phyloP scores from a whole-genome alignment of 2,888 invertebrate genomes.

The Leptodirus hochenwartii region DNA sequence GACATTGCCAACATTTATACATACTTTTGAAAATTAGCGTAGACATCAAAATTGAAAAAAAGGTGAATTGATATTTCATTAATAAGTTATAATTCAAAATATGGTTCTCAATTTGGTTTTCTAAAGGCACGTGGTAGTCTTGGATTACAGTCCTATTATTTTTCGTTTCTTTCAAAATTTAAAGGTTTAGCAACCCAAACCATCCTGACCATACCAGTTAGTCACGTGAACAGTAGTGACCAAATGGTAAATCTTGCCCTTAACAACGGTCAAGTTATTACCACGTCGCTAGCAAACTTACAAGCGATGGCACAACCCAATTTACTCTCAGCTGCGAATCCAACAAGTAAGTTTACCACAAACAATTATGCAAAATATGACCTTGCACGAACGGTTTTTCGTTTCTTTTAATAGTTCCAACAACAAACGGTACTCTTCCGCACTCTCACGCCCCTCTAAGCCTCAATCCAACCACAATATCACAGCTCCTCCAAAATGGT shows the following conservation, averaged over 20 bases:
- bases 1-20: too few relatives aligned
- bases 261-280: slow-evolving; percentile 72
- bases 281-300: slow-evolving; percentile 63
- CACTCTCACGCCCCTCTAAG: slow-evolving; percentile 36
- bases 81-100: too few relatives aligned
- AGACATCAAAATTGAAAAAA: too few relatives aligned
- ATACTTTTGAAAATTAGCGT: too few relatives aligned
- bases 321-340: slow-evolving; percentile 26
- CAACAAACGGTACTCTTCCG: slow-evolving; percentile 41
- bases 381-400: background rate
- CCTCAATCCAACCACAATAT: slow-evolving; percentile 45
- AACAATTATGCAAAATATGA: slow-evolving; percentile 3
- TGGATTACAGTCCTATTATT: too few relatives aligned
- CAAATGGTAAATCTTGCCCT: slow-evolving; percentile 65
- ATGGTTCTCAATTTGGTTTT: too few relatives aligned
- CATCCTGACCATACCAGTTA: slow-evolving; percentile 86
- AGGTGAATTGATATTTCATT: too few relatives aligned
- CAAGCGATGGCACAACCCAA: slow-evolving; percentile 60
- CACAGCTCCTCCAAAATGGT: slow-evolving; percentile 55
- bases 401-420: slow-evolving; percentile 24
- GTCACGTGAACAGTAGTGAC: slow-evolving; percentile 56
- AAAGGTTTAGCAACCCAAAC: slow-evolving; percentile 87
- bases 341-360: slow-evolving; percentile 23
- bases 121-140: too few relatives aligned
- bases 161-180: slow-evolving; percentile 5